These are phyloP conservation scores for Saccostrea glomerata DNA, from an alignment of 1,140 invertebrate genomes.

Conservation along the genomic window DNA sequence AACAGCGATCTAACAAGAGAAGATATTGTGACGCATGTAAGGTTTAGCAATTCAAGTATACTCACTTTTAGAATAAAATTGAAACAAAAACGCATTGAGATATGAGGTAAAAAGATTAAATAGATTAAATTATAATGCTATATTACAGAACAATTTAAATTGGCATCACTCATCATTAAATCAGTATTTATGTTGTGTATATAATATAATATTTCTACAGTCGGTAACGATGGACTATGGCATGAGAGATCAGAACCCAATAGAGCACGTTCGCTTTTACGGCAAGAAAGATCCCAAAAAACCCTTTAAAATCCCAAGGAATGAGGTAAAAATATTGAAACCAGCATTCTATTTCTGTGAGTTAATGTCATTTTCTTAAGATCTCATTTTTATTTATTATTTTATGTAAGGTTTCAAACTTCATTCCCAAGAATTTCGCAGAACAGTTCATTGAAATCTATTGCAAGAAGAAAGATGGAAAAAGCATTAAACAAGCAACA, in stretches of 20 bases:
- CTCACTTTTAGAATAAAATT: too few species aligned
- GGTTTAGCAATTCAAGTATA: too few species aligned
- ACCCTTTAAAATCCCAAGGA: slow-evolving; percentile 51
- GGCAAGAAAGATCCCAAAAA: slow-evolving; percentile 53
- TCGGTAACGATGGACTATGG: slow-evolving; percentile 61
- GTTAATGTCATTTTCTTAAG: neutral
- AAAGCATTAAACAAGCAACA: slow-evolving; percentile 41
- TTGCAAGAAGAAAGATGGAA: slow-evolving; percentile 47
- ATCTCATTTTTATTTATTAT: neutral
- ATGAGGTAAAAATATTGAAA: slow-evolving; percentile 38
- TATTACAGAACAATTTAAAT: too few species aligned
- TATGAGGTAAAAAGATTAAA: too few species aligned
- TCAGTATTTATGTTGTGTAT: neutral
- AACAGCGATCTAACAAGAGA: neutral
- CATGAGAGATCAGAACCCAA: slow-evolving; percentile 62
- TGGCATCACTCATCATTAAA: neutral
- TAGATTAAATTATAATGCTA: too few species aligned
- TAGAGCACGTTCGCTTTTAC: slow-evolving; percentile 60
- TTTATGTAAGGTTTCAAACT: slow-evolving; percentile 50
- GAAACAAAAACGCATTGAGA: too few species aligned
- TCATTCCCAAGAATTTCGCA: slow-evolving; percentile 55
- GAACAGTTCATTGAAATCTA: slow-evolving; percentile 53
- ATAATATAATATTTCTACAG: slow-evolving; percentile 37
- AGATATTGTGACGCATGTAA: neutral
- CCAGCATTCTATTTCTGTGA: neutral